These are phyloP conservation scores for Girardinus metallicus DNA, from an alignment of 2,797 vertebrate genomes.

Conservation along the genomic window DNA sequence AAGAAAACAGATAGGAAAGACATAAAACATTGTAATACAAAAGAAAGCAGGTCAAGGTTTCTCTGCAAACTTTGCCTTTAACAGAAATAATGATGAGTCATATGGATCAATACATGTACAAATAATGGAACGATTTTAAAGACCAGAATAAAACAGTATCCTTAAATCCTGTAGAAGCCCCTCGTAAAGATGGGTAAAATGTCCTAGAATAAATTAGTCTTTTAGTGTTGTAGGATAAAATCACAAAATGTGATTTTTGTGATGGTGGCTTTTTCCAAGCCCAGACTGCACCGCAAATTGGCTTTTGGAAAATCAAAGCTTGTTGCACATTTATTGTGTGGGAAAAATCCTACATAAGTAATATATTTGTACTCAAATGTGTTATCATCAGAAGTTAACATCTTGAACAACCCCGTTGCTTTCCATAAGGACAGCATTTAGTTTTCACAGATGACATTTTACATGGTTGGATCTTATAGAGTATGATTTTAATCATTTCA, in stretches of 20 bases:
- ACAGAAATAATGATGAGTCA: neutral
- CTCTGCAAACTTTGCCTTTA: neutral
- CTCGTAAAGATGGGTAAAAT: neutral
- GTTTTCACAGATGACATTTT: neutral
- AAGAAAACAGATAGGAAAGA: conserved; percentile 16
- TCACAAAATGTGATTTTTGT: too few species aligned
- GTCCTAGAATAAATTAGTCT: neutral
- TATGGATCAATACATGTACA: neutral
- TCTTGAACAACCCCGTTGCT: neutral
- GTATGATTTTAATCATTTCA: neutral
- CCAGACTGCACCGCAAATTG: too few species aligned
- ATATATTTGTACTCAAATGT: neutral
- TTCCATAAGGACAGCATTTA: neutral
- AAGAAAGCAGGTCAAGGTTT: neutral
- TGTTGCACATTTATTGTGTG: neutral
- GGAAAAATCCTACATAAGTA: neutral
- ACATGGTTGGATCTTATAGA: neutral
- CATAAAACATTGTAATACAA: neutral
- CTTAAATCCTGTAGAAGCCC: neutral
- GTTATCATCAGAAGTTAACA: neutral
- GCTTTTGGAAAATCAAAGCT: neutral
- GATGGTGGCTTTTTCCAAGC: too few species aligned
- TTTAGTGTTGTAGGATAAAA: neutral
- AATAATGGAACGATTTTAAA: neutral
- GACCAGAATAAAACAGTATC: neutral